Conservation (phyloP, 2,113 vertebrate species). For the Meleagris gallopavo region DNA sequence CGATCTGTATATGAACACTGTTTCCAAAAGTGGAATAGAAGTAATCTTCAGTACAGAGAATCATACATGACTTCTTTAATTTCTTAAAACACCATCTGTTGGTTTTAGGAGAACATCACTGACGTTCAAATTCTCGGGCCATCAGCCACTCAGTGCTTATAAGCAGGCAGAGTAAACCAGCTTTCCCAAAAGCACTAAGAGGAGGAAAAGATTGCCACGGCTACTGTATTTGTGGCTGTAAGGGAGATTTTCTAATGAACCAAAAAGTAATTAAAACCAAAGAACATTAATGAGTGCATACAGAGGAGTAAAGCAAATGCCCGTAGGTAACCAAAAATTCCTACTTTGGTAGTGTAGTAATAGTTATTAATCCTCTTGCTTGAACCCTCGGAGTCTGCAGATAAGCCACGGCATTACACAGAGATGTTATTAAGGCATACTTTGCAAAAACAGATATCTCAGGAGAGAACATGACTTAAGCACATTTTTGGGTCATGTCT, state of each 20-base stretch:
- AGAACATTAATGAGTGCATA: not conserved
- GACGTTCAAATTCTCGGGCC: not conserved
- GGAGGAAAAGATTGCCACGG: not conserved
- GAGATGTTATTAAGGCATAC: not conserved
- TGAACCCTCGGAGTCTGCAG: not conserved
- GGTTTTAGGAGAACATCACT: not conserved
- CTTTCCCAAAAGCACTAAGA: not conserved
- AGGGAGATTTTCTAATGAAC: not conserved
- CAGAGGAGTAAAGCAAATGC: not conserved
- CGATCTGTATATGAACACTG: not conserved
- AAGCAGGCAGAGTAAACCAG: not conserved
- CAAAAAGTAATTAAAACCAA: not conserved
- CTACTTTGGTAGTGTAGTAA: not conserved
- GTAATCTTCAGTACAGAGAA: not conserved
- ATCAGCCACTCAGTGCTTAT: not conserved
- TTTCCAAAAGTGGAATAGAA: not conserved
- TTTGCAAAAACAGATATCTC: constrained; percentile 5
- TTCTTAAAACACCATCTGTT: not conserved
- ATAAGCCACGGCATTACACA: not conserved
- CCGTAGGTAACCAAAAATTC: not conserved
- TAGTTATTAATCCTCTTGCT: not conserved
- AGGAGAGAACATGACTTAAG: constrained; percentile 3
- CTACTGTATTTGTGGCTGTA: not conserved
- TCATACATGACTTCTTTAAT: not conserved
- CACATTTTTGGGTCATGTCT: constrained; percentile 36